Evolutionary conservation across 2,888 invertebrate genomes (phyloP), one percentile per base, ranked within the genome.

Genomic region (Papilio gigon): DNA sequence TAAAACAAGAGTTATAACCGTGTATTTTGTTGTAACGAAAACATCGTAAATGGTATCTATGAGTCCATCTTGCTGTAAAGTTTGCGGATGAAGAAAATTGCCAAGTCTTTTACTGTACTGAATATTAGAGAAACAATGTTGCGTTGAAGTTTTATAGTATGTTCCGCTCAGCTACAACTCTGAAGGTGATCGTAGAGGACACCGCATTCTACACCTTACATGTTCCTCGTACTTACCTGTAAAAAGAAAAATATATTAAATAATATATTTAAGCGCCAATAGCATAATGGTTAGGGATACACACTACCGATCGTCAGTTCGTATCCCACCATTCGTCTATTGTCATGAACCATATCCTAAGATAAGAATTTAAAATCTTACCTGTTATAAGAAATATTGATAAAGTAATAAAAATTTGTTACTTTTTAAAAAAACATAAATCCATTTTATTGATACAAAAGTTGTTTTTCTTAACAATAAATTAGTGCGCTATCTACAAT

Each of bases 151-250:
- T 56, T 56, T 56, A 56, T 17, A 56, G 53, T 17, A 56, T 56
- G 53, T 56, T 56, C n/a, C 53, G 53, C 53, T 56, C 30, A 8
- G 53, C 53, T 14, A 30, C 53, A 56, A 56, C 30, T 56, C 30
- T 56, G 53, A 30, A n/a, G 30, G 30, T 27, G n/a, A 25, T 53
- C 12, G 53, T 30, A 30, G 53, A 56, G n/a, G 30, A 65, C 53
- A 40, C 27, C n/a, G 17, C 37, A 17, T 42, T 60, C n/a, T 20
- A n/a, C 35, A 37, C 6, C 37, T 22, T 37, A 22, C 37, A 59
- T 11, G 59, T 17, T 27, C 59, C 17, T 60, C 44, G 8, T 50
- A 70, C 69, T 70, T 70, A 70, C 69, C 69, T 70, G 69, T 27
- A 70, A 70, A 56, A 27, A 70, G 42, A 56, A 62, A 70, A 44